These are phyloP conservation scores for Cyanoliseus patagonus DNA, from an alignment of 2,113 vertebrate genomes.

Conservation along the genomic window DNA sequence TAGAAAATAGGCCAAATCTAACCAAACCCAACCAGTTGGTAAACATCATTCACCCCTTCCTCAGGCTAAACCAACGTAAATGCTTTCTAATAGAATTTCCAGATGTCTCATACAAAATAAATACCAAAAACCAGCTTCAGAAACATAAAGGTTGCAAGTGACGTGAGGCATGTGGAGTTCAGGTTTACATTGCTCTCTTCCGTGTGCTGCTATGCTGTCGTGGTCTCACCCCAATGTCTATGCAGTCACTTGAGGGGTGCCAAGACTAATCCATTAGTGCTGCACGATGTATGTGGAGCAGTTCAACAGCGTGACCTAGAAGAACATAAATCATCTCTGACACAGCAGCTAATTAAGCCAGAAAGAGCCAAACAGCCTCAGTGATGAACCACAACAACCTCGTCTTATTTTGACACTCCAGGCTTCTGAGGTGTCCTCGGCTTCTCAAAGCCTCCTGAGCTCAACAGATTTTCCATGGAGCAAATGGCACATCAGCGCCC, in stretches of 20 bases:
- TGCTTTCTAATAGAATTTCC: background rate
- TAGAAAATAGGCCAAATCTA: background rate
- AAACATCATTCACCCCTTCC: background rate
- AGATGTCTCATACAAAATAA: background rate
- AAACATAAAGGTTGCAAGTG: background rate
- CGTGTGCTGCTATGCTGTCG: background rate
- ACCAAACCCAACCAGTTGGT: background rate
- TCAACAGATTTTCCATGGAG: background rate
- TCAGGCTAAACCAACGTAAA: background rate
- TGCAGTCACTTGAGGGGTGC: background rate
- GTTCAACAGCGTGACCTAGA: background rate
- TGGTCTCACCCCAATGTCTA: background rate
- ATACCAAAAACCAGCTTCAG: background rate
- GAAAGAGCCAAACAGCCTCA: background rate
- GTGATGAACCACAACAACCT: background rate
- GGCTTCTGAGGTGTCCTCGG: background rate
- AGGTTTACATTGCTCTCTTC: background rate
- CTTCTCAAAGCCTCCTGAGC: background rate
- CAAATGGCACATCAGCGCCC: background rate
- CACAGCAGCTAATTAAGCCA: background rate
- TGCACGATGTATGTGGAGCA: accelerated
- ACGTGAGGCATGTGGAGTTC: background rate
- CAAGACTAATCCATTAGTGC: background rate
- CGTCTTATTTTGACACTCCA: background rate
- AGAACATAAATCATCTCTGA: conserved; percentile 2